Evolutionary conservation across 2,113 vertebrate species (phyloP).

Genomic region (Ramphastos sulfuratus): DNA sequence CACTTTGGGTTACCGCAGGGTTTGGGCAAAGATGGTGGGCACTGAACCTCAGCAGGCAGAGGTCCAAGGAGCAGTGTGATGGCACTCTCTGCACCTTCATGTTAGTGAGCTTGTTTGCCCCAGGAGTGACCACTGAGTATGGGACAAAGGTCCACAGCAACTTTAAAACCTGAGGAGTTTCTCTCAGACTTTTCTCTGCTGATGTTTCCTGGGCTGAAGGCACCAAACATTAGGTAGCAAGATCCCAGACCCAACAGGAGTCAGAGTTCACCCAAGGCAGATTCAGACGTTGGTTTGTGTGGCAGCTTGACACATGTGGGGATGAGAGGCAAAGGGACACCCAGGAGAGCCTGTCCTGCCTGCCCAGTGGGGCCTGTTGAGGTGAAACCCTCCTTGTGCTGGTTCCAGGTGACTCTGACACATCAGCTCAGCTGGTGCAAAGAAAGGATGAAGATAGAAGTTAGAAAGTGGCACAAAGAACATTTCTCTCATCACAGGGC

Average conservation of each 20-base stretch:
- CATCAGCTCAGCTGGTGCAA: background rate
- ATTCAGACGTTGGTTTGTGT: no score
- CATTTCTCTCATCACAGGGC: background rate
- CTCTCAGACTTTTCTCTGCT: background rate
- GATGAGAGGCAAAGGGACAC: background rate
- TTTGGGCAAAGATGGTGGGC: background rate
- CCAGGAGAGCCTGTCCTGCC: background rate
- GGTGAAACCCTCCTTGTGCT: background rate
- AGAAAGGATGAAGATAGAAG: background rate
- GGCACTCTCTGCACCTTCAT: background rate
- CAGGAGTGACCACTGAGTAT: rapidly evolving
- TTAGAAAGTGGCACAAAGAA: background rate
- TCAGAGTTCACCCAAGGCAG: background rate
- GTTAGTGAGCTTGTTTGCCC: background rate
- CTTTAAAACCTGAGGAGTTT: background rate
- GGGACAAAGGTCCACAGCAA: background rate
- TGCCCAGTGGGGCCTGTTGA: background rate
- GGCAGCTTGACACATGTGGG: rapidly evolving
- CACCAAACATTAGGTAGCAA: background rate
- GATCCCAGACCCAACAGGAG: background rate
- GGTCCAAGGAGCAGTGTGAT: background rate
- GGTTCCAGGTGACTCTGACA: background rate
- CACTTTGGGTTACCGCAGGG: background rate
- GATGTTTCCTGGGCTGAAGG: background rate
- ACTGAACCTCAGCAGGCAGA: rapidly evolving